Percentiles rank a stretch among this genome's conserved stretches.
These are phyloP conservation scores for Aphaenogaster rudis DNA, from an alignment of 1,140 invertebrate genomes.

Conservation along the genomic window DNA sequence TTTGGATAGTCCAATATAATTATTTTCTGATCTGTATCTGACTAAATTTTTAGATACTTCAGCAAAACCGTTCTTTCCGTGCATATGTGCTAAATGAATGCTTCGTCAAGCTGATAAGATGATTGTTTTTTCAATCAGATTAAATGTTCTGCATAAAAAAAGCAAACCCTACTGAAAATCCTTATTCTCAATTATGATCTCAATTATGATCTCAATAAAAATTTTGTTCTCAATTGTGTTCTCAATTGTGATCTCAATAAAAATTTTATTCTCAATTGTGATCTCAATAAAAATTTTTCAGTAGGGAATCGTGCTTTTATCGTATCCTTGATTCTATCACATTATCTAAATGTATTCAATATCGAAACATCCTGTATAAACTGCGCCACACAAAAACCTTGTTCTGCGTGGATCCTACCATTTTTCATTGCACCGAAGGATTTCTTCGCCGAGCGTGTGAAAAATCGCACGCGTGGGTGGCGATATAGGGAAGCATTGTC, in stretches of 20 bases:
- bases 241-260: too few species aligned
- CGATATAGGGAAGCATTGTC: conserved; percentile 42
- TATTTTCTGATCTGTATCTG: too few species aligned
- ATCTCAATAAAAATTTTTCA: too few species aligned
- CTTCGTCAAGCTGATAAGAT: neutral
- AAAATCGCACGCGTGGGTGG: conserved; percentile 45
- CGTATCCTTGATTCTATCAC: neutral
- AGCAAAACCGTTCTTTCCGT: too few species aligned
- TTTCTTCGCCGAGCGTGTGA: conserved; percentile 41
- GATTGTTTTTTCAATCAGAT: neutral
- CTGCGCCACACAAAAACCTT: neutral
- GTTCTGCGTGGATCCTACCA: conserved; percentile 12
- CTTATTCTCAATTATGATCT: too few species aligned
- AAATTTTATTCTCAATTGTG: too few species aligned
- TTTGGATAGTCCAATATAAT: too few species aligned
- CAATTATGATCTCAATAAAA: too few species aligned
- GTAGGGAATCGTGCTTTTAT: neutral
- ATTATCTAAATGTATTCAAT: conserved; percentile 20
- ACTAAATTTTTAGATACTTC: too few species aligned
- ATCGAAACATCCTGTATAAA: conserved; percentile 19
- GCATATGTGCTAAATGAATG: neutral
- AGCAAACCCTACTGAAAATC: neutral
- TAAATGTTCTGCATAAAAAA: neutral
- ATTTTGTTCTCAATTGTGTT: too few species aligned
- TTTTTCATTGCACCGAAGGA: conserved; percentile 54